Evolutionary conservation across 2,113 vertebrate species (phyloP).

Genomic region (Tringa solitaria): DNA sequence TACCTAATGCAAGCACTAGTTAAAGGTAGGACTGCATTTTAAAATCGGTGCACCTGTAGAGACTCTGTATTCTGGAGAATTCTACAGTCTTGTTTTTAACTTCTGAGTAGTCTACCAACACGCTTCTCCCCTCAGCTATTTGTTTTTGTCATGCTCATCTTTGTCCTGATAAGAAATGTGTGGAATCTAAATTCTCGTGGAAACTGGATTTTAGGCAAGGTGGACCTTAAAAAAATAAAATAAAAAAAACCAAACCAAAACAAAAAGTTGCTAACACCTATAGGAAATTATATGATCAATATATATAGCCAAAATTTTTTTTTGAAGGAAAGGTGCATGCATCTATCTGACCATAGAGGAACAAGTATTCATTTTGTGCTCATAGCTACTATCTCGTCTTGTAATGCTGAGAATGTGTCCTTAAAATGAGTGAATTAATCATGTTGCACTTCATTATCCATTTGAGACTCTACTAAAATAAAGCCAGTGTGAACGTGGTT

Average conservation of each 20-base stretch:
- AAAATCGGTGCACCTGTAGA: not conserved
- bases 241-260: not conserved
- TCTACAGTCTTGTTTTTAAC: not conserved
- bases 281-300: not conserved
- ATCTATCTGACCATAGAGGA: not conserved
- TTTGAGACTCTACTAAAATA: not conserved
- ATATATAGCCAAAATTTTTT: not conserved
- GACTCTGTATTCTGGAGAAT: not conserved
- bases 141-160: not conserved
- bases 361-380: not conserved
- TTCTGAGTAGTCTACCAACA: not conserved
- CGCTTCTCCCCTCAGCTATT: not conserved
- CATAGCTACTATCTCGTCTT: not conserved
- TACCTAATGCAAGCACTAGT: accelerated
- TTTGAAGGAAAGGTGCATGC: not conserved
- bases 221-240: not conserved
- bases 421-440: not conserved
- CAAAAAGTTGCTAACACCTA: not conserved
- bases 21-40: not conserved
- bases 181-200: not conserved
- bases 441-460: not conserved
- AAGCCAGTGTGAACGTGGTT: not conserved
- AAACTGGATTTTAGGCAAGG: not conserved
- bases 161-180: not conserved
- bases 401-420: not conserved